phyloP scores from a whole-genome alignment of 2,797 vertebrate genomes.

The Peromyscus melanophrys region DNA sequence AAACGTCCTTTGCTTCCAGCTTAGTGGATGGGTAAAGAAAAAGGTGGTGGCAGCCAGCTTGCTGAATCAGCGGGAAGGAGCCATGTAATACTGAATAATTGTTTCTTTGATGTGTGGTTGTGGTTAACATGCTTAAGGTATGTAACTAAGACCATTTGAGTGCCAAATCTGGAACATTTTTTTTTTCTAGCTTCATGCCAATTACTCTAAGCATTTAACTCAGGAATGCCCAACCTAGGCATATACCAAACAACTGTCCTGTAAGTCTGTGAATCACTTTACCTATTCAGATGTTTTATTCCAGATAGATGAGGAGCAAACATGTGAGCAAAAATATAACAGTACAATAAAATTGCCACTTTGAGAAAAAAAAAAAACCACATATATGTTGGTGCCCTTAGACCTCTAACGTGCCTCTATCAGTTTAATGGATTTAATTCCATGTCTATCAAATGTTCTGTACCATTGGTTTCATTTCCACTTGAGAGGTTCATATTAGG shows the following conservation, averaged over 20 bases:
- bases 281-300: constrained; percentile 61
- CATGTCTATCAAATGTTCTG: neutral
- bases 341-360: constrained; percentile 56
- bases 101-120: constrained; percentile 86
- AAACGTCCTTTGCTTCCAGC: constrained; percentile 73
- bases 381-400: neutral
- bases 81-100: constrained; percentile 80
- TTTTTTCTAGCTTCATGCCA: neutral
- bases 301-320: constrained; percentile 51
- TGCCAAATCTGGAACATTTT: neutral
- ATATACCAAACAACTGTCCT: constrained; percentile 38
- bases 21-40: constrained; percentile 68
- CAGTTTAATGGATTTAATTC: neutral
- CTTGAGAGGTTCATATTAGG: neutral
- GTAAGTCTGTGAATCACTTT: constrained; percentile 64
- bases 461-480: neutral
- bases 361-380: constrained; percentile 1
- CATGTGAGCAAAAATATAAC: constrained; percentile 81
- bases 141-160: constrained; percentile 79
- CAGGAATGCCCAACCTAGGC: neutral
- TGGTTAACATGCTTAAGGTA: constrained; percentile 81
- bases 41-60: constrained; percentile 78
- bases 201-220: constrained; percentile 31
- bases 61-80: constrained; percentile 81
- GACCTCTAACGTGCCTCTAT: neutral